These are phyloP conservation scores for Diaprepes abbreviatus DNA, from an alignment of 2,888 invertebrate genomes.

Conservation along the genomic window DNA sequence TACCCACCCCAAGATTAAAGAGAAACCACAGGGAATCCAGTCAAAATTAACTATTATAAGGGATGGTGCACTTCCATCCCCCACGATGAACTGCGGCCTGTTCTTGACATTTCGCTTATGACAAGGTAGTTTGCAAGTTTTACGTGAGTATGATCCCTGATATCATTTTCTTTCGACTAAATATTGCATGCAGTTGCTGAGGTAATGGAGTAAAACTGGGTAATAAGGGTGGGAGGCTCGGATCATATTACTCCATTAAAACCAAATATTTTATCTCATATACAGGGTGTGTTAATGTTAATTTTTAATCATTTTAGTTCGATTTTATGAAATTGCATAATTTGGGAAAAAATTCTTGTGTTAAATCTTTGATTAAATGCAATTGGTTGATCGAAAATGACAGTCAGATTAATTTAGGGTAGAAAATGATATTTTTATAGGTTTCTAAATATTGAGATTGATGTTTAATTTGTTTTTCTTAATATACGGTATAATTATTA, in stretches of 20 bases:
- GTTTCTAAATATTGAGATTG: no score
- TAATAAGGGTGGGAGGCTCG: not conserved
- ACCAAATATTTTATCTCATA: not conserved
- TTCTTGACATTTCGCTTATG: constrained; percentile 36
- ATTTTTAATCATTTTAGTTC: no score
- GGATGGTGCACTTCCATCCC: constrained; percentile 24
- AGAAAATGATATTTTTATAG: no score
- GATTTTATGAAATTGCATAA: no score
- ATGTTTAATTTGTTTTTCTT: no score
- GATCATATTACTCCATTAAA: not conserved
- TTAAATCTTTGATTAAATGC: no score
- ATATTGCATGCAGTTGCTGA: constrained; percentile 25
- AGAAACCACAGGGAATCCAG: constrained; percentile 49
- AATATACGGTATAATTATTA: no score
- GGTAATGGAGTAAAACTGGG: not conserved
- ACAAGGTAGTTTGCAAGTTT: constrained; percentile 31
- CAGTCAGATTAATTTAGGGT: no score
- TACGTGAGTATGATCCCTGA: constrained; percentile 23
- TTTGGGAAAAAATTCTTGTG: no score
- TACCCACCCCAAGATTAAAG: constrained; percentile 31
- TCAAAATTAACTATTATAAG: constrained; percentile 52
- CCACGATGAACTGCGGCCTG: constrained; percentile 25
- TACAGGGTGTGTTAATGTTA: not conserved
- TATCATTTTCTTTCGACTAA: constrained; percentile 22
- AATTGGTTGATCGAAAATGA: no score